phyloP scores from a whole-genome alignment of 2,888 invertebrate genomes.

The Heliconius erato region DNA sequence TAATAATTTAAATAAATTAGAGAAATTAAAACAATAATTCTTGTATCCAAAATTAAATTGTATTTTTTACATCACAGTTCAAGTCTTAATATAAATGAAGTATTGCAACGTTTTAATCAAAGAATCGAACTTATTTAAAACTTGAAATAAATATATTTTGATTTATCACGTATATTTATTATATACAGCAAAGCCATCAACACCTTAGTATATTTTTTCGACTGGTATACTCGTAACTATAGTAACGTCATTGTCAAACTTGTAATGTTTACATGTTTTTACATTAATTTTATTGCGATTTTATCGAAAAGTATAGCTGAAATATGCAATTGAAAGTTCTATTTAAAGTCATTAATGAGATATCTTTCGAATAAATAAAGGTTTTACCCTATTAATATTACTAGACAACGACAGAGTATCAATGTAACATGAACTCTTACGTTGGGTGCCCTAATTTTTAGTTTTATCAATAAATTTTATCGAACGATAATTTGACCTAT shows the following conservation, averaged over 20 bases:
- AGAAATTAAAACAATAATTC: not conserved
- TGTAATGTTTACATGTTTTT: constrained; percentile 46
- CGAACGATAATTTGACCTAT: constrained; percentile 37
- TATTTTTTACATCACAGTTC: too few species aligned
- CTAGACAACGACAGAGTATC: not conserved
- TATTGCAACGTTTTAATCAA: too few species aligned
- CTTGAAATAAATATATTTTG: too few species aligned
- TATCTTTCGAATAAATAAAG: not conserved
- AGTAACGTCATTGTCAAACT: constrained; percentile 65
- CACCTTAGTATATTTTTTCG: constrained; percentile 25
- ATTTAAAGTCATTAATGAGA: not conserved
- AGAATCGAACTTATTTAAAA: too few species aligned
- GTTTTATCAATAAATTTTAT: constrained; percentile 44
- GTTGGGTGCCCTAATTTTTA: constrained; percentile 34
- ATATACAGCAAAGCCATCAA: not conserved
- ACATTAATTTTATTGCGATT: not conserved
- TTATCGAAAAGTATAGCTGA: not conserved
- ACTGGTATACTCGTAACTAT: constrained; percentile 60
- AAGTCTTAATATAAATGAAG: too few species aligned
- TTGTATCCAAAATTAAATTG: not conserved
- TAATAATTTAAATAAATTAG: constrained; percentile 26
- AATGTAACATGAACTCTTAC: not conserved
- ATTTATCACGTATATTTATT: too few species aligned
- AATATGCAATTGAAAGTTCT: not conserved
- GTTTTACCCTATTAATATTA: not conserved